Percentiles rank a stretch among this genome's conserved stretches.
These are phyloP conservation scores for Aphodius granarius DNA, from an alignment of 2,888 invertebrate species.

Conservation along the genomic window DNA sequence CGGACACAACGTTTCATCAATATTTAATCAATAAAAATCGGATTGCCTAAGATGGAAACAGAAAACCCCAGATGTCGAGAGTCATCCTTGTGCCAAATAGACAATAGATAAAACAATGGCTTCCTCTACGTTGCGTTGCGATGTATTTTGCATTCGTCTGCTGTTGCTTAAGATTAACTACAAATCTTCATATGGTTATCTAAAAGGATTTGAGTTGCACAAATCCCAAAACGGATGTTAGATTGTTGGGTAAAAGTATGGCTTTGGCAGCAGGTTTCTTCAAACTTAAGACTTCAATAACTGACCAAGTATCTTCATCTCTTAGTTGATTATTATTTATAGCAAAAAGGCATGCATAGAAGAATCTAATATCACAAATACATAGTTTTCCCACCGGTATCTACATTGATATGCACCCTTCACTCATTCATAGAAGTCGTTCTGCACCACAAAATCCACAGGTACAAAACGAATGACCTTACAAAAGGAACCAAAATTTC, in stretches of 20 bases:
- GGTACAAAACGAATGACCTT: background rate
- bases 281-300: too few species aligned
- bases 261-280: too few species aligned
- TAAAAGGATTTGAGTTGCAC: background rate
- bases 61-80: background rate
- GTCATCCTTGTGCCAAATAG: background rate
- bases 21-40: background rate
- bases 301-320: too few species aligned
- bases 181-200: background rate
- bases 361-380: background rate
- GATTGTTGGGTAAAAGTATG: background rate
- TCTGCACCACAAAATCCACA: background rate
- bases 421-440: background rate
- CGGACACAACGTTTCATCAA: background rate
- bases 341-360: too few species aligned
- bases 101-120: background rate
- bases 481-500: background rate
- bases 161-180: background rate
- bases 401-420: background rate
- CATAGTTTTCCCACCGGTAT: background rate
- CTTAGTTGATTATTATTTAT: too few species aligned
- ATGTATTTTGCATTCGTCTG: background rate
- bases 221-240: background rate
- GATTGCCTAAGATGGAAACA: background rate
- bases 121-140: background rate